Base-by-base conservation (phyloP, 2,113 vertebrate genomes). In the Catagonus wagneri region DNA sequence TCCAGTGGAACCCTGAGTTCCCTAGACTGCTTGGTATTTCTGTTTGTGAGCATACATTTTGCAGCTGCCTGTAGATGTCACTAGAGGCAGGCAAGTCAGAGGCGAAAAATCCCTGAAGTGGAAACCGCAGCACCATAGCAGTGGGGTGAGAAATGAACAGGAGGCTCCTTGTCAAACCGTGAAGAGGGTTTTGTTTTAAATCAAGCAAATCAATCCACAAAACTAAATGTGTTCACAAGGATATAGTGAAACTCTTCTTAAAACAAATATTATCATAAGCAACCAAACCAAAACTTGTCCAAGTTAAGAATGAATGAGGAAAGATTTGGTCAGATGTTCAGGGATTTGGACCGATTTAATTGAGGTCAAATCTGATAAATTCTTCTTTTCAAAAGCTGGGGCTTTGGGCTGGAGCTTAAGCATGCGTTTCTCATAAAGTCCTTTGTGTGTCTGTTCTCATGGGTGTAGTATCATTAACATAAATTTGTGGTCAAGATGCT, bases 61-160 rank as follows among this genome's bases (percentile, higher is more conserved):
- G 61, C 20, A 92, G 12, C 22, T 89, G 86, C 97, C 98, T 76
- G 36, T 96, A 98, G 98, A 50, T 98, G 98, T 97, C 98, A 97
- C 96, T 97, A 98, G 29, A 98, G 98, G 92, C 96, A 95, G 85
- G 20, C 71, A 36, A 85, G 84, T 97, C 66, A 93, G 27, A 83
- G 0, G 61, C 32, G 27, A 39, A 17, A 36, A 84, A 20, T 13
- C 7, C 19, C 1, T 27, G 0, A 0, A 17, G 36, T 14, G 13
- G 61, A 84, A 78, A 34, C 0, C 0, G 1, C 13, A 60, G 61
- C 8, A 2, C 50, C 7, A 1, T 6, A 17, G 29, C 4, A 34
- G 61, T 29, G 44, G 86, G 22, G 13, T n/a, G 13, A 81, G 7
- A 5, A n/a, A 20, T 10, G 29, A 3, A 29, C 44, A 19, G 44